Evolutionary conservation across 2,888 invertebrate species (phyloP).

Genomic region (Ashinkailepas kermadecensis): DNA sequence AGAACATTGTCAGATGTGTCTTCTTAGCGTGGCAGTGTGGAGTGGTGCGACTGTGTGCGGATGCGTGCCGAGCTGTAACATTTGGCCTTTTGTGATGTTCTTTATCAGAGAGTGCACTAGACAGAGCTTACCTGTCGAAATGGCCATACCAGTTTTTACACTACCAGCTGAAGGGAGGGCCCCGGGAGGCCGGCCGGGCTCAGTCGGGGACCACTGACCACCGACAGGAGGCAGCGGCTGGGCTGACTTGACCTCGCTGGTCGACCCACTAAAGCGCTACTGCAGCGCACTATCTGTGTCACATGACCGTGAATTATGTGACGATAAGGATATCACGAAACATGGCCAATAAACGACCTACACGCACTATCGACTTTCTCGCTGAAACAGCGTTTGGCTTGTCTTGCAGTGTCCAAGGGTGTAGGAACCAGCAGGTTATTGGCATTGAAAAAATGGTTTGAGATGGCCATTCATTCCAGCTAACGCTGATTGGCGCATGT

Average conservation of each 20-base stretch:
- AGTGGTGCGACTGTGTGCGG: background rate
- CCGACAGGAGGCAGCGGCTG: too few species aligned
- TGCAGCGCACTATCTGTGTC: background rate
- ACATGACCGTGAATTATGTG: background rate
- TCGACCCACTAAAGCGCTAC: background rate
- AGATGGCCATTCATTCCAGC: too few species aligned
- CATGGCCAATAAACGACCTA: background rate
- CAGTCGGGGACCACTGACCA: too few species aligned
- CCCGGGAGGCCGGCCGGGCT: too few species aligned
- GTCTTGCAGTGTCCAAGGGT: too few species aligned
- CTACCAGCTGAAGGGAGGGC: background rate
- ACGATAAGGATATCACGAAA: constrained; percentile 17
- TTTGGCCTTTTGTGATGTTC: constrained; percentile 16
- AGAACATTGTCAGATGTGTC: background rate
- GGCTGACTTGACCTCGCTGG: too few species aligned
- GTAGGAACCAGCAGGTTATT: too few species aligned
- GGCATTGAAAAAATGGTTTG: too few species aligned
- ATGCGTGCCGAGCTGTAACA: background rate
- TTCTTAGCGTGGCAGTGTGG: too few species aligned
- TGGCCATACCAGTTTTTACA: background rate
- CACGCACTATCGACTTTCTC: too few species aligned
- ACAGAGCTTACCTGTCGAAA: background rate
- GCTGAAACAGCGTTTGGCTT: too few species aligned
- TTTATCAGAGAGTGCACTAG: background rate
- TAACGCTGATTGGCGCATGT: too few species aligned